Evolutionary conservation across 1,140 invertebrate genomes (phyloP).

Genomic region (Magallana gigas): DNA sequence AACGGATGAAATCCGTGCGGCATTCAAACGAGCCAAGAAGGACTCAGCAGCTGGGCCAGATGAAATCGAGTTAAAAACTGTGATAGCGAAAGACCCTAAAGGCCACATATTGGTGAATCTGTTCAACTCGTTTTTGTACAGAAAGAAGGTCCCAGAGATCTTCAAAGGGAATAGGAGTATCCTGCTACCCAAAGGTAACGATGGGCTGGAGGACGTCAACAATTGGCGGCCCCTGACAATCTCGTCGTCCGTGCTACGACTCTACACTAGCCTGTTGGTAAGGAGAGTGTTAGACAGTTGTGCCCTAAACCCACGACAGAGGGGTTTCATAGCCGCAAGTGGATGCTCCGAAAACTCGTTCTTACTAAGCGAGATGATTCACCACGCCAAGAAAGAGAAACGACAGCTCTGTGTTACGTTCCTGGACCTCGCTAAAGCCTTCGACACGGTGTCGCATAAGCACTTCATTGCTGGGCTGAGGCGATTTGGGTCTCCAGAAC

Average conservation of each 20-base stretch:
- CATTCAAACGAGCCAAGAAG: constrained; percentile 44
- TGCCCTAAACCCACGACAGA: constrained; percentile 44
- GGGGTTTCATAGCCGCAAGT: constrained; percentile 51
- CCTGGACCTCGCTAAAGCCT: constrained; percentile 67
- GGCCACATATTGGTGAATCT: constrained; percentile 41
- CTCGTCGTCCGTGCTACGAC: constrained; percentile 40
- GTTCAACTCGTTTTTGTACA: constrained; percentile 50
- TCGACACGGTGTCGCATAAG: constrained; percentile 73
- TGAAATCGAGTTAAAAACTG: background rate
- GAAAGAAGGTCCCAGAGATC: constrained; percentile 33
- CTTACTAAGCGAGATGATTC: constrained; percentile 41
- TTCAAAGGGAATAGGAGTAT: constrained; percentile 55
- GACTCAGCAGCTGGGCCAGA: constrained; percentile 54
- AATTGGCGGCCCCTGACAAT: constrained; percentile 69
- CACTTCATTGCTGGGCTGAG: constrained; percentile 58
- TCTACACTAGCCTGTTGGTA: constrained; percentile 54
- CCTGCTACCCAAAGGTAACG: constrained; percentile 61
- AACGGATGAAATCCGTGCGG: constrained; percentile 24
- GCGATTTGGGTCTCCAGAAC: background rate
- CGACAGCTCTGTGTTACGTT: constrained; percentile 49
- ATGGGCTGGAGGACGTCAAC: constrained; percentile 47
- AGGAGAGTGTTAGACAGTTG: background rate
- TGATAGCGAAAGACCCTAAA: background rate
- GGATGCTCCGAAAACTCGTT: constrained; percentile 54
- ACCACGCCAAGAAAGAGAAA: constrained; percentile 47